Evolutionary conservation across 2,797 vertebrate genomes (phyloP).

Genomic region (Arnoldichthys spilopterus): DNA sequence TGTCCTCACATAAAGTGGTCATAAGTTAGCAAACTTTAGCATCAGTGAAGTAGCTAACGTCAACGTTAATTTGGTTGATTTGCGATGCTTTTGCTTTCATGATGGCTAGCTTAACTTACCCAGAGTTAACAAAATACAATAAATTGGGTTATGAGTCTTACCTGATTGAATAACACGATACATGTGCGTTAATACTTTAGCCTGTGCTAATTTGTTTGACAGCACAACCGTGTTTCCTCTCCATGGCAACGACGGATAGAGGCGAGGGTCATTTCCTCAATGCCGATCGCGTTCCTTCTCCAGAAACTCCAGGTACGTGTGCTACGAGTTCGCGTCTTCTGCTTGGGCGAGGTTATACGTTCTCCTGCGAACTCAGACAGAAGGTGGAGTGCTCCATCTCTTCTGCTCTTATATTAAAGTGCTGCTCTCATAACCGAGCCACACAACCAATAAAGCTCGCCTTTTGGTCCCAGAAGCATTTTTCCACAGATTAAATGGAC

Average conservation of each 20-base stretch:
- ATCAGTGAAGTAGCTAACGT: background rate
- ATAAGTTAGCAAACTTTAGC: background rate
- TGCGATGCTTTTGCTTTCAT: background rate
- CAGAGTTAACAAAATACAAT: too few species aligned
- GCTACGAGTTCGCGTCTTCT: constrained; percentile 14
- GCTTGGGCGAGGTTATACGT: constrained; percentile 33
- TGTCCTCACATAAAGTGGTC: too few species aligned
- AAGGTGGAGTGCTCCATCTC: constrained; percentile 41
- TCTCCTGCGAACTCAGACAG: constrained; percentile 25
- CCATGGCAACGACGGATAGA: constrained; percentile 57
- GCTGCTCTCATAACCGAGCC: constrained; percentile 1
- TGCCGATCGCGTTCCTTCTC: background rate
- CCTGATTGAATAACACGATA: background rate
- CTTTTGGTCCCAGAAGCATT: constrained; percentile 58
- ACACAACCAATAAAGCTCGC: constrained; percentile 56
- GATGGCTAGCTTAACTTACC: background rate
- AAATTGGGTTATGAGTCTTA: background rate
- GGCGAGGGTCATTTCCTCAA: constrained; percentile 48
- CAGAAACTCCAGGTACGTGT: background rate
- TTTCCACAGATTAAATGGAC: constrained; percentile 63
- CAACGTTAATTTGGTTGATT: background rate
- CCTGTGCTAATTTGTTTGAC: background rate
- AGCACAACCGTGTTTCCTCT: constrained; percentile 21
- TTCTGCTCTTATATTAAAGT: constrained; percentile 54
- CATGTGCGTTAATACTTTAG: background rate